These are phyloP conservation scores for Leptopilina boulardi DNA, from an alignment of 1,140 invertebrate species.

Conservation along the genomic window DNA sequence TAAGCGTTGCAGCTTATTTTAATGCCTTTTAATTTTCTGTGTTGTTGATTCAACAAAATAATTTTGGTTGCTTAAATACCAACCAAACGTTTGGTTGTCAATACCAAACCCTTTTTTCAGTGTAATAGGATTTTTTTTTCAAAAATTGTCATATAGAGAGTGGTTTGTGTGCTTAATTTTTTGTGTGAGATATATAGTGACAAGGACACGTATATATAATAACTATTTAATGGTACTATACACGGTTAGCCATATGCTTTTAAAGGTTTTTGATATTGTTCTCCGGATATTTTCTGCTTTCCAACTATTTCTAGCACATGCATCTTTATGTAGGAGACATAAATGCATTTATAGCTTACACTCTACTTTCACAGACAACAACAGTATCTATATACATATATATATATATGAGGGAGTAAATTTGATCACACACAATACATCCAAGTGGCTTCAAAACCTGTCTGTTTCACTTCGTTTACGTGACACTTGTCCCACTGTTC, in stretches of 20 bases:
- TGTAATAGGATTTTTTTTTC: too few relatives aligned
- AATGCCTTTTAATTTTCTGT: too few relatives aligned
- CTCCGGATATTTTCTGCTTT: constrained; percentile 9
- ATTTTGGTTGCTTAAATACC: too few relatives aligned
- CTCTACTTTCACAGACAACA: constrained; percentile 1
- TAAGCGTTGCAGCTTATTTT: too few relatives aligned
- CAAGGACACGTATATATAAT: not conserved
- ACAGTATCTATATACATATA: too few relatives aligned
- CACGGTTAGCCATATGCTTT: constrained; percentile 1
- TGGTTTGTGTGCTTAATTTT: not conserved
- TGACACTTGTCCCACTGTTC: constrained; percentile 8
- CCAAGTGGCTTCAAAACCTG: constrained; percentile 10
- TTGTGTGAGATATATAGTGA: not conserved
- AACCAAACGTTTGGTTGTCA: too few relatives aligned
- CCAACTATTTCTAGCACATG: constrained; percentile 16
- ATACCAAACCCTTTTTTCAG: too few relatives aligned
- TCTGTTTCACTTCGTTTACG: constrained; percentile 12
- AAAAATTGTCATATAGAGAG: too few relatives aligned
- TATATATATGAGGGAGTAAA: too few relatives aligned
- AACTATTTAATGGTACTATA: constrained; percentile 13
- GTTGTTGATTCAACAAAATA: too few relatives aligned
- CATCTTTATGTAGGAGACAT: constrained; percentile 13
- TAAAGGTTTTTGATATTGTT: constrained; percentile 16
- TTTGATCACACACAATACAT: constrained; percentile 17
- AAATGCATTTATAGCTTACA: constrained; percentile 14